Evolutionary conservation across 2,113 vertebrate genomes (phyloP).

Genomic region (Poecile atricapillus): DNA sequence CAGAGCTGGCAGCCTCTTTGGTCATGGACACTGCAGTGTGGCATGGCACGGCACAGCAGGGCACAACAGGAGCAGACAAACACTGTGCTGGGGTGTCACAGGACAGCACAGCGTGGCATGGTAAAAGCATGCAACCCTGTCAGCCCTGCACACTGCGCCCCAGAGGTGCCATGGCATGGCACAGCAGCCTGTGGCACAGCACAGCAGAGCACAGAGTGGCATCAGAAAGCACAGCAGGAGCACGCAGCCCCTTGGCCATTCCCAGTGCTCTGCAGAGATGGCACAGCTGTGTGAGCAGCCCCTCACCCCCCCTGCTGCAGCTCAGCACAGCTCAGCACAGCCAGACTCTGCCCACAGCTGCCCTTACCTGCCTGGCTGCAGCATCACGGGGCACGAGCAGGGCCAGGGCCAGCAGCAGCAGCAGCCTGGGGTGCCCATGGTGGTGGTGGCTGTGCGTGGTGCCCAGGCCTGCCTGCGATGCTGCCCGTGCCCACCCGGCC

Average conservation of each 20-base stretch:
- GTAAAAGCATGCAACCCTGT: too few relatives aligned
- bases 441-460: rapidly evolving
- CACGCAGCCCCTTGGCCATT: neutral
- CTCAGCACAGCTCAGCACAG: rapidly evolving
- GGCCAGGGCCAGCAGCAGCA: neutral
- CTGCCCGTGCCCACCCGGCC: rapidly evolving
- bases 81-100: neutral
- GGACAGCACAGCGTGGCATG: rapidly evolving
- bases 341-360: rapidly evolving
- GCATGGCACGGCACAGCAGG: rapidly evolving
- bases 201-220: rapidly evolving
- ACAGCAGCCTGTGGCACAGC: neutral
- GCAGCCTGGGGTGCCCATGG: neutral
- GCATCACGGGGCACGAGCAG: rapidly evolving
- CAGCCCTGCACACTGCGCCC: neutral
- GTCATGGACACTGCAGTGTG: rapidly evolving
- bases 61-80: neutral
- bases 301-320: rapidly evolving
- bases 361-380: neutral
- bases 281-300: rapidly evolving
- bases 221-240: neutral
- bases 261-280: neutral
- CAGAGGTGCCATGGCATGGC: neutral
- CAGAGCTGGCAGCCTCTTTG: neutral
- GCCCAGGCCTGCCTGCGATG: neutral